Evolutionary conservation across 2,797 vertebrate genomes (phyloP), one percentile per base, ranked within the genome.

Genomic region (Phoeniculus purpureus): DNA sequence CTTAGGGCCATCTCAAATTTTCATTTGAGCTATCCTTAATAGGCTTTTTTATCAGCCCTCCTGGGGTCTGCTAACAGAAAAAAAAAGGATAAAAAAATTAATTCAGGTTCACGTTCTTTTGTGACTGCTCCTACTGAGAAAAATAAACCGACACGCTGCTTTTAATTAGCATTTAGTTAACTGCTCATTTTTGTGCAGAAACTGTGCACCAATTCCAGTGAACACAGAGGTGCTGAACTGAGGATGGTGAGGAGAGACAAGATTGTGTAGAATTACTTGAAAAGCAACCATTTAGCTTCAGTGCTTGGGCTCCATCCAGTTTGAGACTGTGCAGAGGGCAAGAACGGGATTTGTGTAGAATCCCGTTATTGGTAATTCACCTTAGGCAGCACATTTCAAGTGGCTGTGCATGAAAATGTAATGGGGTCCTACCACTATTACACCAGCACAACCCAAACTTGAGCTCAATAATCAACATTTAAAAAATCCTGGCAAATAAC

Each of bases 101-200:
- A 97, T 96, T 96, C 92, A 94, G 72, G 68, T 92, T 93, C 64
- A 65, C 64, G 82, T 89, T 96, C 92, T 92, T 96, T 92, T 93
- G 90, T 93, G 92, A 55, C 78, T 83, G 56, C 52, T 94, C 93
- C 95, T 93, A 89, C 94, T 87, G 94, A 82, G 96, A 76, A 85
- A 78, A 90, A 91, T 93, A 96, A 96, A 96, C 81, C 58, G 45
- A 83, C 90, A 93, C 88, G 89, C 93, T 93, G 94, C 26, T 96
- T 96, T 96, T 96, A 95, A 96, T 96, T 96, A 96, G 89, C 90
- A 92, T 96, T 94, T 92, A 90, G 72, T 87, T 95, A 96, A 93
- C 64, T 83, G 86, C 74, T 96, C 87, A 40, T 92, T 95, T 96
- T 77, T 60, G 75, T 61, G 61, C 65, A 74, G 87, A 74, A 95